Base-by-base conservation (phyloP, 2,888 invertebrate genomes). In the Lapara coniferarum region DNA sequence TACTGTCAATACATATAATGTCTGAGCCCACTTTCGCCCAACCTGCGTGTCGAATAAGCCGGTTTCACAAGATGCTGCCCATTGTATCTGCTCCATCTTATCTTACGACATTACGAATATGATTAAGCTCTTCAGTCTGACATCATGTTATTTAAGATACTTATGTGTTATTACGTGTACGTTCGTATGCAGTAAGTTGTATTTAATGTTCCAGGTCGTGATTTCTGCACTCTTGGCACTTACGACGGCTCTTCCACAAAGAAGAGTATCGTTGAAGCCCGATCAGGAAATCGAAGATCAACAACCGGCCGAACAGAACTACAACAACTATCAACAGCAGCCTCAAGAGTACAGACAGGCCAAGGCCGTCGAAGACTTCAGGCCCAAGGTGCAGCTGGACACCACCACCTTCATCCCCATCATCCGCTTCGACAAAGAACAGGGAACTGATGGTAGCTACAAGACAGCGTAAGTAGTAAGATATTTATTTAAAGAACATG, bases 371-470 rank as follows among this genome's bases (percentile, higher is more conserved):
- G 92, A 93, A 0, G 94, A 95, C 75, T 91, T 93, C 85, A 90
- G 92, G 75, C 89, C 92, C 37, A 88, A 90, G 82, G 86, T 87
- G n/a, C 84, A 87, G 30, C 75, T 91, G 69, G 95, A 95, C 57
- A 95, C 95, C 19, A 96, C 97, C 72, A 97, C 97, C n/a, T 96
- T 92, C 87, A 96, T 97, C 78, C 97, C 97, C 19, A 97, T 97
- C 83, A 95, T 97, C 72, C 95, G 95, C 76, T 97, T 97, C 87
- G 97, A 97, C 82, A 97, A 97, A 84, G 96, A 97, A 85, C 97
- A 97, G 84, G 96, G 96, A 74, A 96, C 95, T 75, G 97, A 97
- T 89, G 97, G 97, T 80, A 97, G 97, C 83, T 97, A 97, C 88
- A 97, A 97, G 89, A 96, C 97, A 71, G 88, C 96, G 96, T 96